Conservation (phyloP, 92 coral and sea anemone species). For the Epizoanthus ramosus region DNA sequence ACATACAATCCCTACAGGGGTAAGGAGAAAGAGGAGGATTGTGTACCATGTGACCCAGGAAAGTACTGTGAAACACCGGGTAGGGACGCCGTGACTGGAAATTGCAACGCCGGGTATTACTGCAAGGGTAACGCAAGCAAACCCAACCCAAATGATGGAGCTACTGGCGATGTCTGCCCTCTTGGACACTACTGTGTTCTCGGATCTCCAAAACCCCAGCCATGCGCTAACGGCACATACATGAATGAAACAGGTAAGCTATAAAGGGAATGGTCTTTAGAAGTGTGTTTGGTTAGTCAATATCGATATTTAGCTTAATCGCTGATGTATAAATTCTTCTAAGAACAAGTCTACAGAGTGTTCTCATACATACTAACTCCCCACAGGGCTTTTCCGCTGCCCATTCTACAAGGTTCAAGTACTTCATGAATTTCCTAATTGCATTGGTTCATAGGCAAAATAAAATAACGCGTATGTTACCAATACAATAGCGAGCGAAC, state of each 20-base stretch:
- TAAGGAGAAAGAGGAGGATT: slow-evolving; percentile 73
- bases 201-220: slow-evolving; percentile 74
- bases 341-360: no score
- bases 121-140: slow-evolving; percentile 72
- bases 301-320: no score
- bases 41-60: slow-evolving; percentile 94
- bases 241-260: slow-evolving; percentile 94
- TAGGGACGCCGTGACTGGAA: slow-evolving; percentile 67
- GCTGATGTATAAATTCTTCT: neutral
- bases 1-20: slow-evolving; percentile 86
- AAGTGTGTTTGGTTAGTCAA: no score
- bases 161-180: slow-evolving; percentile 87
- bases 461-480: no score
- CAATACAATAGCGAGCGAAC: no score
- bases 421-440: no score
- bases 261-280: neutral
- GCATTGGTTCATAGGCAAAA: no score
- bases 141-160: slow-evolving; percentile 76
- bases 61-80: slow-evolving; percentile 92
- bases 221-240: slow-evolving; percentile 85
- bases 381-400: no score
- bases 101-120: slow-evolving; percentile 82
- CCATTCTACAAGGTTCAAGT: no score
- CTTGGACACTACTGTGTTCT: slow-evolving; percentile 75
- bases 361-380: no score